A percentile compares a stretch with the other conserved stretches of the same genome.
phyloP scores from a whole-genome alignment of 2,888 invertebrate genomes.

The Drosophila paranaensis region DNA sequence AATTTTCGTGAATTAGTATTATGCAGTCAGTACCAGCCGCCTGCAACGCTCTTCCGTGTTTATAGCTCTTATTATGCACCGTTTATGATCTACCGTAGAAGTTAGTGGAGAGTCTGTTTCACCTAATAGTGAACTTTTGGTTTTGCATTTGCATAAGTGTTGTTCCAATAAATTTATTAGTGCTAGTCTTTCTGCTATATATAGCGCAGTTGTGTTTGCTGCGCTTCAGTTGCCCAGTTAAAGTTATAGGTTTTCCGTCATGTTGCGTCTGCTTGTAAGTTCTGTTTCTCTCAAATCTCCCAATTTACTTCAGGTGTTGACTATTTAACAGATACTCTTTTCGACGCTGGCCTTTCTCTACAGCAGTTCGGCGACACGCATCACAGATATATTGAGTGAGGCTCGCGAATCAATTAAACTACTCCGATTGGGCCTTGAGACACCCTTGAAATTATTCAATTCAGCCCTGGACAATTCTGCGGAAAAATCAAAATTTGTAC shows the following conservation, averaged over 20 bases:
- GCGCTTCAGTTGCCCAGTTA: conserved; percentile 32
- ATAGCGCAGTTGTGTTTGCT: conserved; percentile 1
- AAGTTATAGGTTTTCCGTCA: conserved; percentile 6
- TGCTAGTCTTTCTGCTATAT: conserved; percentile 33
- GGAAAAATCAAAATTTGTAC: not conserved
- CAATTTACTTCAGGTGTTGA: not conserved
- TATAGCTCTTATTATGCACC: not conserved
- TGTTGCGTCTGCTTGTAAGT: conserved; percentile 41
- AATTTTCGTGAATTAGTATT: no score
- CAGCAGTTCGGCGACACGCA: conserved; percentile 20
- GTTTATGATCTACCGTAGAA: not conserved
- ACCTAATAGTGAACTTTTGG: conserved; percentile 2
- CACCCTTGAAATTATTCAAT: conserved; percentile 3
- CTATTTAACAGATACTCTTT: conserved; percentile 31
- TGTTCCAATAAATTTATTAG: not conserved
- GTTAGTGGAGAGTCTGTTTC: not conserved
- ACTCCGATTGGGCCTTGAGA: not conserved
- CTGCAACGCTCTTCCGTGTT: no score
- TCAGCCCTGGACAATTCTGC: not conserved
- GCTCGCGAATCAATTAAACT: conserved; percentile 3
- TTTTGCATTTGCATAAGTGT: conserved; percentile 15
- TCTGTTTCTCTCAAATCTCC: not conserved
- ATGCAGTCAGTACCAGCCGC: no score
- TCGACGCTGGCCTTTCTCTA: conserved; percentile 32
- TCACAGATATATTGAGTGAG: conserved; percentile 24